Percentiles rank a stretch among this genome's conserved stretches.
Conservation (phyloP, 2,113 vertebrate species). For the Dermatemys mawii region DNA sequence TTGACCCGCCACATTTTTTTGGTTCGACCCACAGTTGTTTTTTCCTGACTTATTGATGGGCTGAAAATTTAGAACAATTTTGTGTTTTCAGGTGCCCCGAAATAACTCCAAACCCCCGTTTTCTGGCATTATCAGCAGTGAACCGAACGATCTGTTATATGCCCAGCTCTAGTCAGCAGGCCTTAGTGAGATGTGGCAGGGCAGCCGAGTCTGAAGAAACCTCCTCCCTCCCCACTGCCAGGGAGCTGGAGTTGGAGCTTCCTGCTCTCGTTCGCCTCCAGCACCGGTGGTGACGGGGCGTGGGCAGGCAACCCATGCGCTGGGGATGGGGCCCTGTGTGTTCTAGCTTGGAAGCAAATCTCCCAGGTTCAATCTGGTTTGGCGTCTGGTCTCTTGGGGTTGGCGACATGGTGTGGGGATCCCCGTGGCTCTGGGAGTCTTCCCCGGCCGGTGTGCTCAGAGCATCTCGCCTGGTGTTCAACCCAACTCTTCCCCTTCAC, state of each 20-base stretch:
- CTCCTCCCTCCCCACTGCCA: neutral
- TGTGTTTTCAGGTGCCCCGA: neutral
- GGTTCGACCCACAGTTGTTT: neutral
- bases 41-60: neutral
- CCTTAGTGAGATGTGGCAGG: neutral
- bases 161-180: neutral
- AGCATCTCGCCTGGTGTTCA: neutral
- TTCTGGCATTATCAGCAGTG: neutral
- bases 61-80: neutral
- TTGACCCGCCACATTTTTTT: fast-evolving
- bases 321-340: neutral
- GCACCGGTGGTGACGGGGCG: neutral
- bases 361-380: neutral
- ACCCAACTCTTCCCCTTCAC: neutral
- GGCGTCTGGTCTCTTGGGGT: neutral
- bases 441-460: neutral
- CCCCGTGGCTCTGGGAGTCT: neutral
- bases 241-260: neutral
- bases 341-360: neutral
- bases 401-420: neutral
- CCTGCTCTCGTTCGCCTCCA: neutral
- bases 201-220: neutral
- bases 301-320: neutral
- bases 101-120: neutral
- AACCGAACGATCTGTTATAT: neutral